Percentiles rank a stretch among this genome's conserved stretches.
Conservation (phyloP, 2,888 invertebrate species). For the Orthosia gothica region DNA sequence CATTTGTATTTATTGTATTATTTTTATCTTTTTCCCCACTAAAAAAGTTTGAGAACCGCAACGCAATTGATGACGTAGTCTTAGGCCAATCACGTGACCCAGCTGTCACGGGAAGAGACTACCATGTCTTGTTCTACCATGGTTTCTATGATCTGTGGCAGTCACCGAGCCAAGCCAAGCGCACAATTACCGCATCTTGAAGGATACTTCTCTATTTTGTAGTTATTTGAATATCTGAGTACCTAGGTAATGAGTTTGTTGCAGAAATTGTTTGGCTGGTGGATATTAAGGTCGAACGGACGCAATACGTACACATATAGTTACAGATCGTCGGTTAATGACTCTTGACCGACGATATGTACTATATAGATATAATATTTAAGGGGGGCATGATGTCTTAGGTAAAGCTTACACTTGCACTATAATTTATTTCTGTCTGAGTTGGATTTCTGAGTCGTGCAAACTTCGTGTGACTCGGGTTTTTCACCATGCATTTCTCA, state of each 20-base stretch:
- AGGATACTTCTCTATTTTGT: conserved; percentile 9
- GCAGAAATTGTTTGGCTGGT: background rate
- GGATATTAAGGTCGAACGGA: conserved; percentile 1
- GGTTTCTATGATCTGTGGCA: too few relatives aligned
- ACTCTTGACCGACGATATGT: too few relatives aligned
- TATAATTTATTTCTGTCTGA: background rate
- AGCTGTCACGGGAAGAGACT: too few relatives aligned
- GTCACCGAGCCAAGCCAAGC: conserved; percentile 10
- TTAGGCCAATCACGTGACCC: too few relatives aligned
- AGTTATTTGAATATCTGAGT: conserved; percentile 1
- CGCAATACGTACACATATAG: background rate
- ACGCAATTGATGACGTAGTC: too few relatives aligned
- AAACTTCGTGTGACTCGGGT: background rate
- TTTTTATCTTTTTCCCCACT: too few relatives aligned
- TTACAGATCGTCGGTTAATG: background rate
- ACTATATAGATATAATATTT: background rate
- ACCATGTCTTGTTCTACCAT: too few relatives aligned
- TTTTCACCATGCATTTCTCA: background rate
- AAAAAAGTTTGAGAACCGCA: too few relatives aligned
- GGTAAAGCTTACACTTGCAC: background rate
- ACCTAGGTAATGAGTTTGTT: background rate
- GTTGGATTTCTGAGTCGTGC: background rate
- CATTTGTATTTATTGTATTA: too few relatives aligned
- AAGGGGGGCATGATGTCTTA: too few relatives aligned
- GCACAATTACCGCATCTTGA: conserved; percentile 23